A percentile compares a stretch with the other conserved stretches of the same genome.
These are phyloP conservation scores for Empis stercorea DNA, from an alignment of 2,888 invertebrate species.

Conservation along the genomic window DNA sequence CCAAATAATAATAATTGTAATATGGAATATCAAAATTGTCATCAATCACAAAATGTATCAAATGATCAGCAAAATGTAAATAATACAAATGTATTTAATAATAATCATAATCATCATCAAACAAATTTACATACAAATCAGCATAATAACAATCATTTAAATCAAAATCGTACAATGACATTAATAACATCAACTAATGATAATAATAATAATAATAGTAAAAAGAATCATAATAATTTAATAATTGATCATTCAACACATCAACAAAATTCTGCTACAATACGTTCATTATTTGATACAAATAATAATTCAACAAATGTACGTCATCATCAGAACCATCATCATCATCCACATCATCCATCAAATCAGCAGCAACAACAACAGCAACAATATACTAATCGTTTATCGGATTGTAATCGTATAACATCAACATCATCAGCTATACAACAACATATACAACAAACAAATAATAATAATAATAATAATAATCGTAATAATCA, in stretches of 20 bases:
- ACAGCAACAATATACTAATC: slow-evolving; percentile 7
- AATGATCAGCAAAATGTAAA: too few relatives aligned
- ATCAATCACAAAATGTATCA: too few relatives aligned
- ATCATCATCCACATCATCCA: slow-evolving; percentile 6
- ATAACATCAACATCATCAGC: slow-evolving; percentile 8
- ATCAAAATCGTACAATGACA: too few relatives aligned
- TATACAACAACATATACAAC: slow-evolving; percentile 10
- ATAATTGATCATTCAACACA: background rate
- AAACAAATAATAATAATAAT: too few relatives aligned
- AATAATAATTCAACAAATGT: background rate
- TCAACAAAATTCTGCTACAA: background rate
- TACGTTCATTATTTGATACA: background rate
- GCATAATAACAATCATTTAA: too few relatives aligned
- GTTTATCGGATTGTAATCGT: slow-evolving; percentile 10
- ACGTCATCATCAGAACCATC: slow-evolving; percentile 1
- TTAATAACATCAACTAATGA: too few relatives aligned
- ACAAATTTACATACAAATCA: too few relatives aligned
- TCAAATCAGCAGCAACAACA: background rate
- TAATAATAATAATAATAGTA: background rate
- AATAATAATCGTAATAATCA: slow-evolving; percentile 15
- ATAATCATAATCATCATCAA: background rate
- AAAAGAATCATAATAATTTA: background rate
- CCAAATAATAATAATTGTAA: too few relatives aligned
- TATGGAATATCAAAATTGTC: too few relatives aligned
- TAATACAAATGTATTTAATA: too few relatives aligned